phyloP scores from a whole-genome alignment of 2,113 vertebrate species.

The Choloepus hoffmanni region DNA sequence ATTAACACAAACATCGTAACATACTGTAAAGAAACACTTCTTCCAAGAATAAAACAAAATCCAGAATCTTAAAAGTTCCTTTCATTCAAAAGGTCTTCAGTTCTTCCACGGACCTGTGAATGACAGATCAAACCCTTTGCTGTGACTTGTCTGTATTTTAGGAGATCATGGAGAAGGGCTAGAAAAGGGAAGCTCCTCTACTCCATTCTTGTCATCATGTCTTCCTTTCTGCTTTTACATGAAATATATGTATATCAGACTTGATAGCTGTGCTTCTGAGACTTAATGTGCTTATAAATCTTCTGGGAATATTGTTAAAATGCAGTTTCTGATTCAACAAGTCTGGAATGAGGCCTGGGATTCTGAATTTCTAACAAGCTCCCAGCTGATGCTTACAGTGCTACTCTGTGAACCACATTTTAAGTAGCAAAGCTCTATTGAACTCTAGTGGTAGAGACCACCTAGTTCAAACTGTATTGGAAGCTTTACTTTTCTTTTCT shows the following conservation, averaged over 20 bases:
- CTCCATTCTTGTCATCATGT: not conserved
- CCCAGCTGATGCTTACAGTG: not conserved
- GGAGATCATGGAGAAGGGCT: not conserved
- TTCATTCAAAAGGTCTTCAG: not conserved
- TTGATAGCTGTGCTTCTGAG: not conserved
- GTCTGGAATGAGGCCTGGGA: not conserved
- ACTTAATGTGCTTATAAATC: not conserved
- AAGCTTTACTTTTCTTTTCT: not conserved
- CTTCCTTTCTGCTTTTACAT: not conserved
- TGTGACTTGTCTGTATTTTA: not conserved
- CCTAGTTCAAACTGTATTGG: not conserved
- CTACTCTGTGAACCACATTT: not conserved
- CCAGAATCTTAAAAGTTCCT: not conserved
- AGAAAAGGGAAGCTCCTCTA: not conserved
- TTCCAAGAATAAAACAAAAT: not conserved
- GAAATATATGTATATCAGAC: not conserved
- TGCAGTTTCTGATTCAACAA: not conserved
- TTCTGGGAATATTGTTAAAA: not conserved
- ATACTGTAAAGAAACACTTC: slow-evolving; percentile 1
- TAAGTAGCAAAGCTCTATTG: not conserved
- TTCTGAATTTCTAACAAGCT: not conserved
- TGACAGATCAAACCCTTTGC: not conserved
- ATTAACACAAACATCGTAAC: slow-evolving; percentile 17
- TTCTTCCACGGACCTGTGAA: not conserved
- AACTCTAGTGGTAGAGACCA: not conserved